phyloP scores from a whole-genome alignment of 1,140 invertebrate species.

The Oncopodura yosiiana region DNA sequence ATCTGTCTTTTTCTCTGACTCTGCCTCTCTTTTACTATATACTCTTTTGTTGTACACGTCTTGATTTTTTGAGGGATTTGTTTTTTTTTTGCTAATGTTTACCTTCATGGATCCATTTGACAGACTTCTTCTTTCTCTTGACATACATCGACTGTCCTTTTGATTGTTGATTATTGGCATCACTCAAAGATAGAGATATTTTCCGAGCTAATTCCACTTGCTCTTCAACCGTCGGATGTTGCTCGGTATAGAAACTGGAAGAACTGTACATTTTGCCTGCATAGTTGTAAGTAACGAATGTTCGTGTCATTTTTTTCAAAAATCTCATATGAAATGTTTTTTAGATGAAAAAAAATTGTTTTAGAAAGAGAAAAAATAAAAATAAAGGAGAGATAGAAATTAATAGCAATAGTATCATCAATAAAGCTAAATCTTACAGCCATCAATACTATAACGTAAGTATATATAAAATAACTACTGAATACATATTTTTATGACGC shows the following conservation, averaged over 20 bases:
- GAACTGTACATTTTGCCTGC: slow-evolving; percentile 83
- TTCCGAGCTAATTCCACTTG: slow-evolving; percentile 81
- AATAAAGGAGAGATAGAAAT: no score
- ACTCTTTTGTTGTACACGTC: not conserved
- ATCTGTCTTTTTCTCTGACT: no score
- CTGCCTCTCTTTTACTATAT: no score
- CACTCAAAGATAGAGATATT: slow-evolving; percentile 84
- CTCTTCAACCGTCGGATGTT: slow-evolving; percentile 88
- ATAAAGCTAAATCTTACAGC: no score
- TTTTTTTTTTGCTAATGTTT: slow-evolving; percentile 37
- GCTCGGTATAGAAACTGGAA: slow-evolving; percentile 81
- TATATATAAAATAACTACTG: no score
- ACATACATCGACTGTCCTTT: slow-evolving; percentile 93
- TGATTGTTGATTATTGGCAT: slow-evolving; percentile 79
- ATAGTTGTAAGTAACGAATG: slow-evolving; percentile 33
- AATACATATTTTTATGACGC: no score
- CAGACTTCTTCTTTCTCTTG: slow-evolving; percentile 80
- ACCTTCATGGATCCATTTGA: slow-evolving; percentile 89
- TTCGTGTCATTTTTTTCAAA: not conserved
- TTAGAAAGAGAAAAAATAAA: no score
- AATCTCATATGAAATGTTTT: not conserved
- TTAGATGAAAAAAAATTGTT: not conserved
- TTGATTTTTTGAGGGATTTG: not conserved
- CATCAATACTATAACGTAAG: no score
- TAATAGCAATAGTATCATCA: no score